Percentiles rank a stretch among this genome's conserved stretches.
Conservation (phyloP, 2,888 invertebrate genomes). For the Eugnorisma glareosa region DNA sequence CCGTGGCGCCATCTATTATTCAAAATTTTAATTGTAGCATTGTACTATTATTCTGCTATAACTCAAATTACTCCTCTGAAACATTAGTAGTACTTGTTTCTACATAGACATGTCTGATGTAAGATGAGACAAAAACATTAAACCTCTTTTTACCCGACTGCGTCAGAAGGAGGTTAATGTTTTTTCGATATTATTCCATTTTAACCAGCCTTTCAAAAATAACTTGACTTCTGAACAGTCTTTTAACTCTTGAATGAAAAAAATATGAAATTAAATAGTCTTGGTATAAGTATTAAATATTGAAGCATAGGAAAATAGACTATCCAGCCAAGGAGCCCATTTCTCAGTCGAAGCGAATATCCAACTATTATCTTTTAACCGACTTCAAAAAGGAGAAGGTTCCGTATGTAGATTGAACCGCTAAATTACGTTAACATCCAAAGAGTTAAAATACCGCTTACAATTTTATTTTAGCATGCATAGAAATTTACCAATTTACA, state of each 20-base stretch:
- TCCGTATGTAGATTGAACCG: constrained; percentile 20
- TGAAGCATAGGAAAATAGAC: constrained; percentile 29
- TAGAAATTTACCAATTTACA: constrained; percentile 59
- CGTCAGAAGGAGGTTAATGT: too few relatives aligned
- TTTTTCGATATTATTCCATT: neutral
- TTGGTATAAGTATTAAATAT: constrained; percentile 37
- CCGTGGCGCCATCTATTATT: constrained; percentile 1
- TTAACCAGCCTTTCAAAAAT: constrained; percentile 46
- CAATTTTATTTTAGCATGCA: constrained; percentile 52
- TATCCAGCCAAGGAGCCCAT: constrained; percentile 17
- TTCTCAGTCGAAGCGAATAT: constrained; percentile 19
- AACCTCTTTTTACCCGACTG: too few relatives aligned
- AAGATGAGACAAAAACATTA: neutral
- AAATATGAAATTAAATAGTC: constrained; percentile 31
- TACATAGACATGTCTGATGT: neutral
- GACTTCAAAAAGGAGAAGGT: constrained; percentile 17
- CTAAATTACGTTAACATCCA: constrained; percentile 45
- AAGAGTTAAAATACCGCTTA: constrained; percentile 64
- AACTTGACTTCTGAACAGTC: constrained; percentile 44
- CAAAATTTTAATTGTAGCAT: neutral
- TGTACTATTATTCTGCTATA: neutral
- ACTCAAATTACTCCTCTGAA: neutral
- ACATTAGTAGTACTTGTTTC: neutral
- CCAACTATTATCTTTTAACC: constrained; percentile 23
- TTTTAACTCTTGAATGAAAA: constrained; percentile 64